Conservation (phyloP, 2,113 vertebrate genomes). For the Rhombomys opimus region DNA sequence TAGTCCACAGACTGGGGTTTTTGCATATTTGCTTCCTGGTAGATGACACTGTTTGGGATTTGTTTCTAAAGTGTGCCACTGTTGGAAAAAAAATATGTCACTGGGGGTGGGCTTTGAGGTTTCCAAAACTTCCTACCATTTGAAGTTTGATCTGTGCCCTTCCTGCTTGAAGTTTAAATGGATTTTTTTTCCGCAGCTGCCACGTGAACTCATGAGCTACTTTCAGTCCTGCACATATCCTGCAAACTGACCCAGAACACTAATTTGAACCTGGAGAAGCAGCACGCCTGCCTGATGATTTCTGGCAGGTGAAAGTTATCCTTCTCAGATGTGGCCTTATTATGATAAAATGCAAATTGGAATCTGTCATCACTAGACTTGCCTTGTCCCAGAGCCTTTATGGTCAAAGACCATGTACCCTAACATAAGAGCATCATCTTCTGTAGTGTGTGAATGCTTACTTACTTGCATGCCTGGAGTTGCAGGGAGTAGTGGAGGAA, state of each 20-base stretch:
- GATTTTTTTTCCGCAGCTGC: too few relatives aligned
- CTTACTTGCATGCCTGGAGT: background rate
- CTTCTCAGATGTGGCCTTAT: background rate
- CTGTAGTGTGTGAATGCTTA: background rate
- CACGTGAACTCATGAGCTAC: background rate
- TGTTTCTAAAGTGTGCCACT: too few relatives aligned
- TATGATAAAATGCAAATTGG: background rate
- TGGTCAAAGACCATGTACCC: background rate
- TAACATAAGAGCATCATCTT: background rate
- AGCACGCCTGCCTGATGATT: too few relatives aligned
- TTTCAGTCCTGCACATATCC: background rate
- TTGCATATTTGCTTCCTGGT: too few relatives aligned
- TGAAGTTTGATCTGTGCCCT: background rate
- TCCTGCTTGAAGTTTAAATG: background rate
- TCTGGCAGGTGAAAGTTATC: background rate
- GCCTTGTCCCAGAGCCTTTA: background rate
- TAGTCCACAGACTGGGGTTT: too few relatives aligned
- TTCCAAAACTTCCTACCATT: background rate
- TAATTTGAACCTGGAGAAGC: background rate
- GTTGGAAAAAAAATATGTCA: background rate
- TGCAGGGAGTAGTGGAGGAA: too few relatives aligned
- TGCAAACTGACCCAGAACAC: background rate
- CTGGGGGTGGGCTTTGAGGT: background rate
- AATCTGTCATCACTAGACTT: background rate
- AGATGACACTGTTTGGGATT: too few relatives aligned